Conservation (phyloP, 2,797 vertebrate species). For the Etheostoma nigrum region DNA sequence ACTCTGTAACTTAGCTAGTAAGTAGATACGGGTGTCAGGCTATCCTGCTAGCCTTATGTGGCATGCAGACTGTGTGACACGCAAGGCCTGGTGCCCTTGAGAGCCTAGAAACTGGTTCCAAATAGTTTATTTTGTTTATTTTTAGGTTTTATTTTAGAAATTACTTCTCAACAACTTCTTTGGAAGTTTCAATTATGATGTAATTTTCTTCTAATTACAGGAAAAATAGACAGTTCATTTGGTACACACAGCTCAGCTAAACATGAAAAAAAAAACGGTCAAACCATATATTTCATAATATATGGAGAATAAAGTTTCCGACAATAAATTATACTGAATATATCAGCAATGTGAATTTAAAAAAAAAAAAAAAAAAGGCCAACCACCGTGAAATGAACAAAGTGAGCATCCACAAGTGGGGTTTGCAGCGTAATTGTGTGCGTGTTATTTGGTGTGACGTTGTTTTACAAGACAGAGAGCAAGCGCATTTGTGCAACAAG, state of each 20-base stretch:
- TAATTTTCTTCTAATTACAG: background rate
- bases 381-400: too few species aligned
- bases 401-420: too few species aligned
- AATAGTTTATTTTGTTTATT: background rate
- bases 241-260: background rate
- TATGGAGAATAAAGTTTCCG: background rate
- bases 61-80: constrained; percentile 25
- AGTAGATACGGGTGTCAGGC: constrained; percentile 33
- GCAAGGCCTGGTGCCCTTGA: background rate
- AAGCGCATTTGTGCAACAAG: too few species aligned
- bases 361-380: too few species aligned
- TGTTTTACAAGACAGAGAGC: too few species aligned
- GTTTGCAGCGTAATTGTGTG: too few species aligned
- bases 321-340: background rate
- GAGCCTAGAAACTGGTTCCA: background rate
- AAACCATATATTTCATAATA: background rate
- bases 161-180: background rate
- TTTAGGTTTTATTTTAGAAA: background rate
- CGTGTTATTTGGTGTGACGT: too few species aligned
- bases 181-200: background rate
- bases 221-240: background rate
- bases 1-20: constrained; percentile 53
- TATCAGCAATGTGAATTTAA: too few species aligned
- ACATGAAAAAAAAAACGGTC: background rate
- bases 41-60: constrained; percentile 24